phyloP scores from a whole-genome alignment of 2,888 invertebrate species.

The Thumatha senex region DNA sequence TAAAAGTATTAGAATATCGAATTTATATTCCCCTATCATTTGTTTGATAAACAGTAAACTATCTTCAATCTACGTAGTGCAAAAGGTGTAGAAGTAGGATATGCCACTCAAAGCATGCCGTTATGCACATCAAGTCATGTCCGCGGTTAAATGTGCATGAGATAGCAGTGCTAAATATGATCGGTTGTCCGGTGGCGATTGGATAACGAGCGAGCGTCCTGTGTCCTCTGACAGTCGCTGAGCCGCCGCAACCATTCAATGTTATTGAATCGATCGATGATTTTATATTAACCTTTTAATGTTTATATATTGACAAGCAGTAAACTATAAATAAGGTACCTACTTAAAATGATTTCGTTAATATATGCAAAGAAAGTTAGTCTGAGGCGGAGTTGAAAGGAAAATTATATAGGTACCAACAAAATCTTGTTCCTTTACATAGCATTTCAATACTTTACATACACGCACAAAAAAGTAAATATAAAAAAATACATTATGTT shows the following conservation, averaged over 20 bases:
- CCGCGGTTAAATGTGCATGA: conserved; percentile 21
- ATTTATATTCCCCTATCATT: too few relatives aligned
- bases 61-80: not conserved
- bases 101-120: conserved; percentile 19
- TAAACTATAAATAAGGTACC: too few relatives aligned
- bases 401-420: too few relatives aligned
- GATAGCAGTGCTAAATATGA: conserved; percentile 9
- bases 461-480: too few relatives aligned
- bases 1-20: too few relatives aligned
- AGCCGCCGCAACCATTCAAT: not conserved
- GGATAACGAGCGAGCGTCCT: conserved; percentile 15
- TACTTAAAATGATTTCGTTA: too few relatives aligned
- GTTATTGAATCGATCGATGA: conserved; percentile 1
- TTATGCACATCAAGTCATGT: conserved; percentile 10
- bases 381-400: too few relatives aligned
- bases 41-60: not conserved
- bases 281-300: not conserved
- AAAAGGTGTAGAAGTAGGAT: conserved; percentile 17
- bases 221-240: conserved; percentile 10
- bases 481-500: too few relatives aligned
- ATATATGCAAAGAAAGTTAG: too few relatives aligned
- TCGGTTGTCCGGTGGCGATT: conserved; percentile 11
- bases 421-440: too few relatives aligned
- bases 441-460: too few relatives aligned
- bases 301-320: too few relatives aligned